Conservation (phyloP, 2,113 vertebrate species). For the Aegotheles bennettii region DNA sequence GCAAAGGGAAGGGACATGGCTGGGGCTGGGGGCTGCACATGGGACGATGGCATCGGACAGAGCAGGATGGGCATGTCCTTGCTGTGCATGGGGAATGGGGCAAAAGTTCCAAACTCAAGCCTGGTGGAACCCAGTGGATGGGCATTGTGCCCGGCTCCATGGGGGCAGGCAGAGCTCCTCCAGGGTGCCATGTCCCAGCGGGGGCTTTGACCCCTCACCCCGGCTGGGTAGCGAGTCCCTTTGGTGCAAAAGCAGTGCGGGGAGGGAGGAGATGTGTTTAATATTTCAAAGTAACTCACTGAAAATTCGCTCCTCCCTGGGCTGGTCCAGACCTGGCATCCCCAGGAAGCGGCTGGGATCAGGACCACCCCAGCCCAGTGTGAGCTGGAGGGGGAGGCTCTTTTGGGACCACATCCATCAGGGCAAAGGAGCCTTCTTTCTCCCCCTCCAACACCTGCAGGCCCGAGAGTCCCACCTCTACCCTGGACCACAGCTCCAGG, state of each 20-base stretch:
- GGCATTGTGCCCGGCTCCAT: fast-evolving
- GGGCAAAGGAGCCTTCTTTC: not conserved
- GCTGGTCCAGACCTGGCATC: not conserved
- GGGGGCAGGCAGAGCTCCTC: not conserved
- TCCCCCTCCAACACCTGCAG: fast-evolving
- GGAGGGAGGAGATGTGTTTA: not conserved
- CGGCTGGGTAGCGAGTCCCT: not conserved
- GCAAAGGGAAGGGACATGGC: fast-evolving
- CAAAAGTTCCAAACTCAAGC: not conserved
- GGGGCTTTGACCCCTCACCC: too few relatives aligned
- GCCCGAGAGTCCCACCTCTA: not conserved
- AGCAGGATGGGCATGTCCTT: not conserved
- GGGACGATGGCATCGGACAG: fast-evolving
- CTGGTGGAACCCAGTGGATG: not conserved
- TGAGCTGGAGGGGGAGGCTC: not conserved
- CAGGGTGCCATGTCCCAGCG: not conserved
- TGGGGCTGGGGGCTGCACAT: not conserved
- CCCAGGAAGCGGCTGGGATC: fast-evolving
- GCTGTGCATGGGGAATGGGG: fast-evolving
- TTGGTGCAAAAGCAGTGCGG: fast-evolving
- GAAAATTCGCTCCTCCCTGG: not conserved
- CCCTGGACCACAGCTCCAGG: fast-evolving
- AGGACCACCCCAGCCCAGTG: fast-evolving
- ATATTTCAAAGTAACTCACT: not conserved
- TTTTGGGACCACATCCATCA: not conserved